These are phyloP conservation scores for Copsychus sechellarum DNA, from an alignment of 2,113 vertebrate genomes.

Conservation along the genomic window DNA sequence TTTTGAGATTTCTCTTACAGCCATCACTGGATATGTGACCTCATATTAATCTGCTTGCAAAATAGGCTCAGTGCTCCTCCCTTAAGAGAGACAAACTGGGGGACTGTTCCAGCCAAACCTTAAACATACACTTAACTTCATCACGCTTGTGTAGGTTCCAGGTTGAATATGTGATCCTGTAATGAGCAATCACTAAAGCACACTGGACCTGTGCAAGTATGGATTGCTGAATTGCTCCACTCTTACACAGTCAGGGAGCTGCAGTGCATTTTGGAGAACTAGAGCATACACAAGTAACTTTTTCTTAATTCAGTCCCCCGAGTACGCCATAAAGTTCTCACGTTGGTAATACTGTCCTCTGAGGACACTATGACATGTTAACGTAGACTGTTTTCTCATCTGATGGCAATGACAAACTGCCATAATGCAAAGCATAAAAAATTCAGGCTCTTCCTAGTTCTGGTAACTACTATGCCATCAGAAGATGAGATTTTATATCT, in stretches of 20 bases:
- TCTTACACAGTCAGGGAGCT: background rate
- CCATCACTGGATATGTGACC: background rate
- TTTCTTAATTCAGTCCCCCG: background rate
- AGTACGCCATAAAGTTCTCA: background rate
- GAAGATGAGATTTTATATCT: background rate
- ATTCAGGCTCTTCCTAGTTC: background rate
- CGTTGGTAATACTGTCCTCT: background rate
- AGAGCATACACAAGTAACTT: constrained; percentile 26
- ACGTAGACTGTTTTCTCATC: background rate
- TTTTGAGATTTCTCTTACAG: background rate
- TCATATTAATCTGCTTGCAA: background rate
- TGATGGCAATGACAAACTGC: background rate
- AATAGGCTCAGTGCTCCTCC: background rate
- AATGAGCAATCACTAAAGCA: background rate
- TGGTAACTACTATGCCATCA: background rate
- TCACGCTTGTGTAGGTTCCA: background rate
- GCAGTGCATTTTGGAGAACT: background rate
- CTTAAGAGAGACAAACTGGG: background rate
- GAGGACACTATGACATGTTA: background rate
- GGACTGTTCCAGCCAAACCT: background rate
- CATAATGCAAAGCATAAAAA: background rate
- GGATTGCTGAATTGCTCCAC: background rate
- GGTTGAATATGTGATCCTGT: background rate
- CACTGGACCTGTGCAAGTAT: background rate
- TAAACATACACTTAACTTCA: background rate